Percentiles rank a stretch among this genome's conserved stretches.
phyloP scores from a whole-genome alignment of 2,113 vertebrate genomes.

The Ophthalmolycus amberensis region DNA sequence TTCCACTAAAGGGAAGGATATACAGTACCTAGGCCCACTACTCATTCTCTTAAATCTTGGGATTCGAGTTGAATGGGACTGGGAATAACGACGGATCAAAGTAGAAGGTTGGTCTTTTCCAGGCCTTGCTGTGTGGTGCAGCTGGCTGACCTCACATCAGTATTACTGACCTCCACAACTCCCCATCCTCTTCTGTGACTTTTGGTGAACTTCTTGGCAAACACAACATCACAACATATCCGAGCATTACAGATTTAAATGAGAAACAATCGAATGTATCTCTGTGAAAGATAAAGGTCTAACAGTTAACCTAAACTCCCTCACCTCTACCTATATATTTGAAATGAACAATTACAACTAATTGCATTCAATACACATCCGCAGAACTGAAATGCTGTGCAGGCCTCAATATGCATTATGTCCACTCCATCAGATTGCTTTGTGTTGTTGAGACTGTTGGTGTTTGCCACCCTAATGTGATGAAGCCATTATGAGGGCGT shows the following conservation, averaged over 20 bases:
- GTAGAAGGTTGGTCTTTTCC: background rate
- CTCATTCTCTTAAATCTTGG: background rate
- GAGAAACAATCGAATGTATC: background rate
- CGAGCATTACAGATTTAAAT: background rate
- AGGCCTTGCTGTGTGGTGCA: background rate
- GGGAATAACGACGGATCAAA: background rate
- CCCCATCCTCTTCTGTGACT: slow-evolving; percentile 12
- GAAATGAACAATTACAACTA: background rate
- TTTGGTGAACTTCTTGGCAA: slow-evolving; percentile 13
- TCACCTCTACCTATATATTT: background rate
- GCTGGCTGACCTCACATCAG: slow-evolving; percentile 25
- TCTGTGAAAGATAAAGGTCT: background rate
- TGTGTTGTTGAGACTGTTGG: slow-evolving; percentile 23
- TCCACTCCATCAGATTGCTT: slow-evolving; percentile 53
- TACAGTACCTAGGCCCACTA: background rate
- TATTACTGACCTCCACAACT: slow-evolving; percentile 33
- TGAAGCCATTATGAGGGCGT: slow-evolving; percentile 44
- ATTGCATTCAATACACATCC: background rate
- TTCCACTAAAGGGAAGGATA: background rate
- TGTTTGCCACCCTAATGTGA: slow-evolving; percentile 47
- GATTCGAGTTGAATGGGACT: background rate
- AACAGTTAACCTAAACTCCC: background rate
- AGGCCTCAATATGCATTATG: slow-evolving; percentile 30
- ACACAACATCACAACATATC: background rate
- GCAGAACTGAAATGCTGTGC: background rate